These are phyloP conservation scores for Leptinotarsa rubiginosa DNA, from an alignment of 2,888 invertebrate species.

Conservation along the genomic window DNA sequence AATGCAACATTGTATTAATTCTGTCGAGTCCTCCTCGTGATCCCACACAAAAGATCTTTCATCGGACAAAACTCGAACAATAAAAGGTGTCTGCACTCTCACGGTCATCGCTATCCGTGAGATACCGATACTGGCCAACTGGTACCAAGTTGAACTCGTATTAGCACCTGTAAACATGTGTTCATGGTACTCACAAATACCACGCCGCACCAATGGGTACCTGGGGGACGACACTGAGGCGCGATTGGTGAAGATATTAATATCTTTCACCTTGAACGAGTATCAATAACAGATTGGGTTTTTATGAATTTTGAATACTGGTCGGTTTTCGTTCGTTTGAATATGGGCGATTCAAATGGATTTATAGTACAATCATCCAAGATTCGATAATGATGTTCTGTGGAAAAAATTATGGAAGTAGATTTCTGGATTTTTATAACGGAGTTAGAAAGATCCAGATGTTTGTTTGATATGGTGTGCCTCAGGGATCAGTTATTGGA, in stretches of 20 bases:
- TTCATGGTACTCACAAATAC: constrained; percentile 47
- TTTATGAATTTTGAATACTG: constrained; percentile 11
- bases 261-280: constrained; percentile 54
- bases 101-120: constrained; percentile 31
- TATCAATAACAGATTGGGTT: constrained; percentile 43
- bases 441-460: too few species aligned
- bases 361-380: background rate
- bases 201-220: constrained; percentile 55
- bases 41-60: constrained; percentile 21
- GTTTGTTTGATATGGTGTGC: too few species aligned
- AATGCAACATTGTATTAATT: background rate
- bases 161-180: constrained; percentile 45
- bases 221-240: constrained; percentile 52
- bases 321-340: background rate
- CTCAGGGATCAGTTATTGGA: too few species aligned
- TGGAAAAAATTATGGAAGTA: too few species aligned
- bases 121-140: constrained; percentile 42
- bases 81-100: constrained; percentile 21
- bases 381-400: too few species aligned
- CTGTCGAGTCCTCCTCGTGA: constrained; percentile 1
- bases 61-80: constrained; percentile 19
- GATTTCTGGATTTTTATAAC: too few species aligned
- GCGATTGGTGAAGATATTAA: constrained; percentile 57
- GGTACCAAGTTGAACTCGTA: constrained; percentile 41
- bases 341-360: background rate